phyloP scores from a whole-genome alignment of 2,888 invertebrate genomes.

The Mesodorylaimus sp. region DNA sequence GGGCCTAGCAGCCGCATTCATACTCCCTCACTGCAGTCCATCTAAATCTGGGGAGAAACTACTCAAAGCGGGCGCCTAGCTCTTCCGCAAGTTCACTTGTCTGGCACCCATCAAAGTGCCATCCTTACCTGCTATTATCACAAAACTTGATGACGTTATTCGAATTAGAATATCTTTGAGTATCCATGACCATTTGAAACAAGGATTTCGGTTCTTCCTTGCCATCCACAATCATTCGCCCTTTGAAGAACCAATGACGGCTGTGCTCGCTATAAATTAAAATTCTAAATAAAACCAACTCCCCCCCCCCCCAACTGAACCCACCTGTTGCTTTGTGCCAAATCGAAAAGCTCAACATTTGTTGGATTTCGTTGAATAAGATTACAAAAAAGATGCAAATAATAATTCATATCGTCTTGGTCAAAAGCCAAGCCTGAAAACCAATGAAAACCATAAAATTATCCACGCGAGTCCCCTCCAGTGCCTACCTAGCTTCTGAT shows the following conservation, averaged over 20 bases:
- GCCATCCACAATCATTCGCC: constrained; percentile 58
- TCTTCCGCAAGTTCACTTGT: too few relatives aligned
- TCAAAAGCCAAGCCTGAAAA: constrained; percentile 21
- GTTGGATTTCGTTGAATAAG: constrained; percentile 76
- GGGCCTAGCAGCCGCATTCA: too few relatives aligned
- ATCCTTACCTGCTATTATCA: constrained; percentile 84
- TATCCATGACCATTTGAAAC: constrained; percentile 76
- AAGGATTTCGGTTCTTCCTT: constrained; percentile 56
- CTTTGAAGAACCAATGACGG: constrained; percentile 93
- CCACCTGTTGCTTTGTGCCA: constrained; percentile 76
- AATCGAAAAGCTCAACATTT: constrained; percentile 87
- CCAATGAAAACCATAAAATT: constrained; percentile 7
- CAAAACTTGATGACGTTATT: constrained; percentile 93
- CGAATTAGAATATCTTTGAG: constrained; percentile 60
- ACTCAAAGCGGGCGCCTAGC: too few relatives aligned
- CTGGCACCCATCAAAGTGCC: too few relatives aligned
- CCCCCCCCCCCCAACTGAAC: background rate
- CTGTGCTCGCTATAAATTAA: constrained; percentile 61
- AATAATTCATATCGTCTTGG: constrained; percentile 66
- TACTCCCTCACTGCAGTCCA: too few relatives aligned
- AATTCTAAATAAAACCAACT: constrained; percentile 3
- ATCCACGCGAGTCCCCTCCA: constrained; percentile 10
- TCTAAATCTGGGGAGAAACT: too few relatives aligned
- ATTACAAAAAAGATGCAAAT: constrained; percentile 62
- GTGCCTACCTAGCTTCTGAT: constrained; percentile 52